phyloP scores from a whole-genome alignment of 2,113 vertebrate genomes.

The Astur gentilis region DNA sequence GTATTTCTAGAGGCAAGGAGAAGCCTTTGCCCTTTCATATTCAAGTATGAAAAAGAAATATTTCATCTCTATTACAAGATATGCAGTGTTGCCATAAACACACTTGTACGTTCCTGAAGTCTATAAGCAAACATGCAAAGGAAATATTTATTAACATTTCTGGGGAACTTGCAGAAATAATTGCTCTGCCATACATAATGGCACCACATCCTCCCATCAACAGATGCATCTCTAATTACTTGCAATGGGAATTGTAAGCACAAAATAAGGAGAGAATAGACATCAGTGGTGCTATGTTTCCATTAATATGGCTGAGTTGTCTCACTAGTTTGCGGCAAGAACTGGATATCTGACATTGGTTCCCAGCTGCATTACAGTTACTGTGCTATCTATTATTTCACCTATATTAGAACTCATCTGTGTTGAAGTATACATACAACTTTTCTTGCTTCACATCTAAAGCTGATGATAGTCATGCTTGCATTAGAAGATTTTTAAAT shows the following conservation, averaged over 20 bases:
- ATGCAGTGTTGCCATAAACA: background rate
- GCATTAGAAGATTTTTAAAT: background rate
- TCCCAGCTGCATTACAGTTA: background rate
- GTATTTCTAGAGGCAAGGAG: background rate
- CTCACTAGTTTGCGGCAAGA: background rate
- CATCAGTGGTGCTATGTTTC: background rate
- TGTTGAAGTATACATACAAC: background rate
- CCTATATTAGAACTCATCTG: background rate
- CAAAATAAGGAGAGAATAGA: background rate
- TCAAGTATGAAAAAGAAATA: background rate
- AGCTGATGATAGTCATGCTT: background rate
- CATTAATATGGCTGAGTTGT: background rate
- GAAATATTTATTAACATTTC: background rate
- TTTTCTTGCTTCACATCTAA: background rate
- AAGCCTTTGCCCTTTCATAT: background rate
- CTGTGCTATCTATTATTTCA: background rate
- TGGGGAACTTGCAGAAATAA: background rate
- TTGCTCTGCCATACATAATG: background rate
- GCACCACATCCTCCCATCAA: background rate
- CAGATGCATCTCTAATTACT: background rate
- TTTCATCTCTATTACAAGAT: background rate
- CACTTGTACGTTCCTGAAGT: background rate
- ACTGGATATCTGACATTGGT: background rate
- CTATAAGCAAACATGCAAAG: background rate
- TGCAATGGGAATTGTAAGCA: background rate